These are phyloP conservation scores for Labia minor DNA, from an alignment of 2,888 invertebrate species.

Conservation along the genomic window DNA sequence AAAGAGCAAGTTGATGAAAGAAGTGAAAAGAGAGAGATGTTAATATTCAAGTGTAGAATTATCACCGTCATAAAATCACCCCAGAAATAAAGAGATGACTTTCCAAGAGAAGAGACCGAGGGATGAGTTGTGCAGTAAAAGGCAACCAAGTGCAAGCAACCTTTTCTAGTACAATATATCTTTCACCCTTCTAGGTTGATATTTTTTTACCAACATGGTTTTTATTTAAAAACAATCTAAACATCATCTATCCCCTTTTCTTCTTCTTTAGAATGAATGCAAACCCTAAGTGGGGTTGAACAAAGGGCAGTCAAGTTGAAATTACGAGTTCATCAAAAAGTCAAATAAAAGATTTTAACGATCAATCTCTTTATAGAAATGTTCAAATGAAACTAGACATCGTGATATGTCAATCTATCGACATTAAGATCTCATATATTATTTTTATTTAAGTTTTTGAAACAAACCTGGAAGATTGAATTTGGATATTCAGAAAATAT, in stretches of 20 bases:
- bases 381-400: not conserved
- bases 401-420: too few species aligned
- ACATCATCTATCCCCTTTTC: too few species aligned
- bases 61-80: not conserved
- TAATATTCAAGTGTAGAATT: not conserved
- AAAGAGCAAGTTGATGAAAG: too few species aligned
- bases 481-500: too few species aligned
- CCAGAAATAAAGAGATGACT: not conserved
- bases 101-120: not conserved
- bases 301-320: not conserved
- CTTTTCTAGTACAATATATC: not conserved
- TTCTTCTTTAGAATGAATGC: not conserved
- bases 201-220: not conserved
- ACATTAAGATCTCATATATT: too few species aligned
- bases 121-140: not conserved
- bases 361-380: not conserved
- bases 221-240: too few species aligned
- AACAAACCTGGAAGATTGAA: too few species aligned
- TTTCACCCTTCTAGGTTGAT: not conserved
- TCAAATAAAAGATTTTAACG: not conserved
- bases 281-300: not conserved
- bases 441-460: too few species aligned
- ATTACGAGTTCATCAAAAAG: conserved; percentile 4
- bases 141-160: not conserved
- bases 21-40: too few species aligned